Conservation (phyloP, 2,888 invertebrate species). For the Galerucella calmariensis region DNA sequence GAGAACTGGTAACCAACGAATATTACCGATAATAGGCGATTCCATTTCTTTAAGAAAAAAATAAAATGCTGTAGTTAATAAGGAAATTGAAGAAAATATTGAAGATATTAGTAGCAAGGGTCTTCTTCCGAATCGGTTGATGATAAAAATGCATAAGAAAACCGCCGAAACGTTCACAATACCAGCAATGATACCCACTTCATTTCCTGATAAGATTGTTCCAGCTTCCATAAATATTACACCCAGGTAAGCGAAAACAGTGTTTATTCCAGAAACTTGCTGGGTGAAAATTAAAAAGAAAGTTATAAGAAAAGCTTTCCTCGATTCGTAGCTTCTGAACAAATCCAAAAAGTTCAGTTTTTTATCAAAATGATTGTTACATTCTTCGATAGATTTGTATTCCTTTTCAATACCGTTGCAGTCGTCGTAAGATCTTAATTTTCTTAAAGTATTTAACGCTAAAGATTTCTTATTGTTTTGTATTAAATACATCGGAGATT, state of each 20-base stretch:
- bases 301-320: neutral
- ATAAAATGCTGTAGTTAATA: neutral
- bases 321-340: neutral
- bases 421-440: neutral
- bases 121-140: constrained; percentile 1
- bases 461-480: neutral
- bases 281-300: neutral
- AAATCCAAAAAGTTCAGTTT: neutral
- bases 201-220: neutral
- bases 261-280: neutral
- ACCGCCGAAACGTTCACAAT: neutral
- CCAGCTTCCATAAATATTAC: constrained; percentile 8
- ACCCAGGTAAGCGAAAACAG: neutral
- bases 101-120: neutral
- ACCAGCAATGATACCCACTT: neutral
- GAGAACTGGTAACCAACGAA: constrained; percentile 4
- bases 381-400: neutral
- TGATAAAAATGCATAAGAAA: neutral
- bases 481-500: constrained; percentile 13
- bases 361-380: neutral
- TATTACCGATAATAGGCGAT: neutral
- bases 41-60: neutral
- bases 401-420: neutral
- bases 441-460: neutral
- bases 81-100: neutral